Evolutionary conservation across 2,113 vertebrate genomes (phyloP), one percentile per base, ranked within the genome.

Genomic region (Forbesichthys agassizii): DNA sequence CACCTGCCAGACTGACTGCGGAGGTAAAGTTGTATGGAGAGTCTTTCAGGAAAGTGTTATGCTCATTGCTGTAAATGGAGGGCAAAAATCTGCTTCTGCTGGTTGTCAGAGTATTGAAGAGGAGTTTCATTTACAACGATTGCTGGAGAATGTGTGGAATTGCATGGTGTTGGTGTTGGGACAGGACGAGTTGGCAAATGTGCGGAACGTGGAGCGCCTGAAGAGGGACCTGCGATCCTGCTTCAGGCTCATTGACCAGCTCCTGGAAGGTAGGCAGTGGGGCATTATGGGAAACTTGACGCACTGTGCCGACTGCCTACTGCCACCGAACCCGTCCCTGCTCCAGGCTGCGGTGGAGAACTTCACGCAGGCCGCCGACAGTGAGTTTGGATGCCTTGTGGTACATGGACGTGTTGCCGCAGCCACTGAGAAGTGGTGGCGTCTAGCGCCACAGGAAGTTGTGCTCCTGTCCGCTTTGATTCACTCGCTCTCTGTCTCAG

Each of bases 101-200:
- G 86, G 90, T 3, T 85, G 92, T 64, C 85, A 86, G 60, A 82
- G 75, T 18, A 72, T 80, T 33, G 91, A 83, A 12, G 66, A 86
- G 52, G 81, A 84, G 56, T 79, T 92, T 16, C 87, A 77, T 18
- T 78, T 96, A 56, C 91, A 92, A 5, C 92, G 93, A 13, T 92
- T 96, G 62, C 90, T 98, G 74, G 94, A 96, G 67, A 95, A 95
- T 60, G 90, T 93, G 54, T 98, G 96, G 92, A 93, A 80, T 84
- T 93, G 93, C 83, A 96, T 97, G 96, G 95, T 98, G 79, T 91
- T 98, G 68, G 87, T 97, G 48, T 80, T 98, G 75, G 96, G 96
- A 12, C 88, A 94, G 69, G 95, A 97, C 11, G 96, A 97, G 77
- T 73, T 98, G 77, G 83, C 82, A 1, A 93, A 89, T 14, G 79